Percentiles rank a stretch among this genome's conserved stretches.
phyloP scores from a whole-genome alignment of 1,140 invertebrate species.

The Pseudachorutes palmiensis region DNA sequence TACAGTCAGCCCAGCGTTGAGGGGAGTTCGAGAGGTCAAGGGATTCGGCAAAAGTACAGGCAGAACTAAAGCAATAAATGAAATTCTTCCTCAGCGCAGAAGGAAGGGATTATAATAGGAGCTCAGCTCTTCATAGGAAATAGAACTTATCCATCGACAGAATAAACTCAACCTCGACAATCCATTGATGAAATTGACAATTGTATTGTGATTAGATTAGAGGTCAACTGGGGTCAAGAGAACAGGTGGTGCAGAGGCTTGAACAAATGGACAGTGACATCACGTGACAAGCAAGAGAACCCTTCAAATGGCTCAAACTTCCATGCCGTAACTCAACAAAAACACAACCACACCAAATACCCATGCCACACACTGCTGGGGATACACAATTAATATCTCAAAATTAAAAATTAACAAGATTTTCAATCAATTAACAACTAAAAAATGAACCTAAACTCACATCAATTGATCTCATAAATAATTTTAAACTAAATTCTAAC shows the following conservation, averaged over 20 bases:
- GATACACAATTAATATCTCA: background rate
- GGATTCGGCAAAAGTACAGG: background rate
- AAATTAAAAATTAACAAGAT: background rate
- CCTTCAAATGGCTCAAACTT: background rate
- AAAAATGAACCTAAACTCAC: no score
- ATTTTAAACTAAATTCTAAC: no score
- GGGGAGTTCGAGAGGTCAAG: background rate
- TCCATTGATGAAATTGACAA: no score
- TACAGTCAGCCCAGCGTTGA: background rate
- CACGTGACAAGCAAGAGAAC: background rate
- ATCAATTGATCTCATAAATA: no score
- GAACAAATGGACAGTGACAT: no score
- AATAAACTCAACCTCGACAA: no score
- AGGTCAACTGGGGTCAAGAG: no score
- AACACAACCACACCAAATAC: background rate
- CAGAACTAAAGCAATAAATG: background rate
- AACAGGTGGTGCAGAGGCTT: background rate
- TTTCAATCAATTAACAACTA: background rate
- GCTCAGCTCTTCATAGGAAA: no score
- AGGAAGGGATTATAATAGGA: no score
- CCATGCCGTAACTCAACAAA: background rate
- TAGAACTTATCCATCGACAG: no score
- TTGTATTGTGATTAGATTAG: no score
- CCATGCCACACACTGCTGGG: background rate
- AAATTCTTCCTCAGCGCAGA: background rate